Conservation (phyloP, 1,140 invertebrate genomes). For the Olivierus martensii region DNA sequence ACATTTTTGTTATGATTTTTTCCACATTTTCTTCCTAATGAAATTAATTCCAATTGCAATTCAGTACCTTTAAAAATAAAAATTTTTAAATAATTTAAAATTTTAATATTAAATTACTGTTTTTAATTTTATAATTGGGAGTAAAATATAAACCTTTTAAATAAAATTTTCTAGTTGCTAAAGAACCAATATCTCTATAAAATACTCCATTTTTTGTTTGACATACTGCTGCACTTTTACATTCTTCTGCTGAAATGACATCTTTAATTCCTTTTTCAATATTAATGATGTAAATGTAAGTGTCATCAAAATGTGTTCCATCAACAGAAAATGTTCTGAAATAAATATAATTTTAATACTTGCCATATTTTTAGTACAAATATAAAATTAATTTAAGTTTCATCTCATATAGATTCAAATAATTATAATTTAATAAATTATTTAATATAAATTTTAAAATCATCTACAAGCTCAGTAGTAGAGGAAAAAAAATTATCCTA, state of each 20-base stretch:
- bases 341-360: neutral
- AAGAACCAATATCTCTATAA: conserved; percentile 18
- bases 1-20: conserved; percentile 18
- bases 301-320: conserved; percentile 2
- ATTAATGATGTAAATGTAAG: conserved; percentile 18
- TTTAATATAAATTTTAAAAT: too few relatives aligned
- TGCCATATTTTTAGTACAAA: too few relatives aligned
- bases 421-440: too few relatives aligned
- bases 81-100: too few relatives aligned
- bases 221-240: conserved; percentile 18
- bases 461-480: too few relatives aligned
- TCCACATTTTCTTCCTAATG: conserved; percentile 14
- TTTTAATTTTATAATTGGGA: too few relatives aligned
- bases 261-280: neutral
- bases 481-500: too few relatives aligned
- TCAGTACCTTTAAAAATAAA: conserved; percentile 2
- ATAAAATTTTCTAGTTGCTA: conserved; percentile 12
- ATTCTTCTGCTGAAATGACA: neutral
- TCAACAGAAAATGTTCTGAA: conserved; percentile 1
- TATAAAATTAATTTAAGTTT: too few relatives aligned
- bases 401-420: too few relatives aligned
- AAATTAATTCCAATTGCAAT: conserved; percentile 9
- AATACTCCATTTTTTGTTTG: conserved; percentile 16
- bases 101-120: too few relatives aligned
- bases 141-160: conserved; percentile 10